These are phyloP conservation scores for Glossophaga mutica DNA, from an alignment of 2,797 vertebrate genomes.

Conservation along the genomic window DNA sequence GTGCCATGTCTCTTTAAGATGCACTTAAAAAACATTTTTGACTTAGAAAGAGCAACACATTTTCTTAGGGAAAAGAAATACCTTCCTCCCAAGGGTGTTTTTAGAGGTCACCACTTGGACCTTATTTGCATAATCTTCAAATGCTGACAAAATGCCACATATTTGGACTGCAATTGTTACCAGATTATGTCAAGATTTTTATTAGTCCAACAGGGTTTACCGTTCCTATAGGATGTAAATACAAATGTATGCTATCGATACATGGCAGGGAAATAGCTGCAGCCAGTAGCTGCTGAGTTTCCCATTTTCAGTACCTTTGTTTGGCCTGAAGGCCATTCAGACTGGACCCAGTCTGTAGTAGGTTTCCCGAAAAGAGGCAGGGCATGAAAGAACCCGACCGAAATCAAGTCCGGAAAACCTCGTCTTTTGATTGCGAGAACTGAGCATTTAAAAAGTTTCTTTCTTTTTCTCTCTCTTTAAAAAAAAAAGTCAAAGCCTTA, in stretches of 20 bases:
- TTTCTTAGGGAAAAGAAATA: neutral
- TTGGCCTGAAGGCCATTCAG: neutral
- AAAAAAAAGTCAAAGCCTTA: neutral
- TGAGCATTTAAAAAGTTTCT: neutral
- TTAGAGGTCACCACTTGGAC: neutral
- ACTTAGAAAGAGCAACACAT: neutral
- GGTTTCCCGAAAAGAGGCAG: neutral
- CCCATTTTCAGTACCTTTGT: neutral
- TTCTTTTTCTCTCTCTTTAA: neutral
- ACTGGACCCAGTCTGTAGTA: neutral
- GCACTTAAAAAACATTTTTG: neutral
- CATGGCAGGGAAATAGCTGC: neutral
- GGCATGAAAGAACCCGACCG: neutral
- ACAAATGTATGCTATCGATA: neutral
- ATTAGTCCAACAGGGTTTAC: neutral
- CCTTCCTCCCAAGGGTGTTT: neutral
- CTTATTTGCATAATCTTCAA: neutral
- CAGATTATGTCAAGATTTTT: neutral
- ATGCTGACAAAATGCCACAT: neutral
- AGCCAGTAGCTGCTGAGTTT: neutral
- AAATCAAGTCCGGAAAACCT: neutral
- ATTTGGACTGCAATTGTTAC: neutral
- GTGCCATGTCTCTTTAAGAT: neutral
- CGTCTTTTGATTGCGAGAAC: neutral
- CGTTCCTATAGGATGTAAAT: neutral